These are phyloP conservation scores for Scalopus aquaticus DNA, from an alignment of 2,113 vertebrate genomes.

Conservation along the genomic window DNA sequence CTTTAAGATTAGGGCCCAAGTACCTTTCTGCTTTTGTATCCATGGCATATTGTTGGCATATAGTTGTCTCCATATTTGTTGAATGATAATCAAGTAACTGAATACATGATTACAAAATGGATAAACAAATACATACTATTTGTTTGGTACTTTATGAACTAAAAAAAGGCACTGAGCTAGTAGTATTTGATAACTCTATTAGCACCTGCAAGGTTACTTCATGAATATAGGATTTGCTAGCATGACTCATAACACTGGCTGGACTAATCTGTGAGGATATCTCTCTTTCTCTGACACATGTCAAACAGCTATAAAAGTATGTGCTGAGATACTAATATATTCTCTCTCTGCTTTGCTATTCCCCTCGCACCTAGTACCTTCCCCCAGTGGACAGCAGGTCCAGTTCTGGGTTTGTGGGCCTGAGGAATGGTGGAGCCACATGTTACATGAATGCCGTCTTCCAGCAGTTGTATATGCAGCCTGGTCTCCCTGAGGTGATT, in stretches of 20 bases:
- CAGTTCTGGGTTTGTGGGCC: constrained; percentile 95
- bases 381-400: constrained; percentile 98
- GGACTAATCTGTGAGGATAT: not conserved
- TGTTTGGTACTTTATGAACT: not conserved
- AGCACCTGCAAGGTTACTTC: not conserved
- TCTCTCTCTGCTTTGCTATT: not conserved
- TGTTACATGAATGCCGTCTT: constrained; percentile 99
- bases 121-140: not conserved
- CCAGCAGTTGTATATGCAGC: constrained; percentile 99
- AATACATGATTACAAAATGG: not conserved
- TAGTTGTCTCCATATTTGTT: not conserved
- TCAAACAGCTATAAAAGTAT: not conserved
- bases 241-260: not conserved
- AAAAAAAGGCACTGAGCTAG: not conserved
- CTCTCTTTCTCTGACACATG: not conserved
- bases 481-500: constrained; percentile 95
- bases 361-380: constrained; percentile 88
- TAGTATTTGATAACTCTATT: not conserved
- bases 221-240: not conserved
- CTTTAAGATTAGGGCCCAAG: not conserved
- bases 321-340: not conserved
- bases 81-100: not conserved
- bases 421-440: constrained; percentile 98
- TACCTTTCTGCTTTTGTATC: not conserved
- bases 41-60: not conserved